Base-by-base conservation (phyloP, 2,888 invertebrate genomes). In the Icerya purchasi region DNA sequence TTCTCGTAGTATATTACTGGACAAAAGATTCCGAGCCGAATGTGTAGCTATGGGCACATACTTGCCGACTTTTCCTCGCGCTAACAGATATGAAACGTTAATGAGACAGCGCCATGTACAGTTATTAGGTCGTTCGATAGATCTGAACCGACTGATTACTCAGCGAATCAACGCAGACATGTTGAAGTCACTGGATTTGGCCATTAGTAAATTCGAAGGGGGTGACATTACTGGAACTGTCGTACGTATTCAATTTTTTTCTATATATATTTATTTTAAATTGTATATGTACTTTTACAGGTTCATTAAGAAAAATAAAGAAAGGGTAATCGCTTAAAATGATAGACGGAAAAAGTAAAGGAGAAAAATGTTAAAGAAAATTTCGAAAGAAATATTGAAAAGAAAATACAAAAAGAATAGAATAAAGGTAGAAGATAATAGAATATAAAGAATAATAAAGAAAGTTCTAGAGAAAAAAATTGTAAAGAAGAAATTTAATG, bases 1-100 rank as follows among this genome's bases (percentile, higher is more conserved):
- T 63, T 62, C 60, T 70, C 70, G 18, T 68, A 92, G 94, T 70
- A 94, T 96, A 75, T 77, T 94, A 68, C 74, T 97, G 65, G 97
- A 97, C 74, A 96, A 97, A 75, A 79, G 94, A n/a, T 97, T 96
- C 73, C 82, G 96, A 5, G 84, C 89, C 3, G 97, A 98, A 71
- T 94, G 94, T 70, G 84, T 87, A 51, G 85, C 87, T 5, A 79
- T 88, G 50, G 92, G 92, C 2, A 90, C 92, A 1, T 84, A 84
- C 70, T 79, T 88, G 63, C 76, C 88, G 58, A 78, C 84, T 3
- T 87, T 88, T 69, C 88, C 91, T 3, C 80, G 85, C 56, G 89
- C 93, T 50, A 92, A 93, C 68, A 80, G 97, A 54, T 98, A 96
- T 73, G 92, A 93, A 68, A 93, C 94, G 1, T 75, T 98, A 62